Percentiles rank a stretch among this genome's conserved stretches.
phyloP scores from a whole-genome alignment of 2,113 vertebrate genomes.

The Plotosus lineatus region DNA sequence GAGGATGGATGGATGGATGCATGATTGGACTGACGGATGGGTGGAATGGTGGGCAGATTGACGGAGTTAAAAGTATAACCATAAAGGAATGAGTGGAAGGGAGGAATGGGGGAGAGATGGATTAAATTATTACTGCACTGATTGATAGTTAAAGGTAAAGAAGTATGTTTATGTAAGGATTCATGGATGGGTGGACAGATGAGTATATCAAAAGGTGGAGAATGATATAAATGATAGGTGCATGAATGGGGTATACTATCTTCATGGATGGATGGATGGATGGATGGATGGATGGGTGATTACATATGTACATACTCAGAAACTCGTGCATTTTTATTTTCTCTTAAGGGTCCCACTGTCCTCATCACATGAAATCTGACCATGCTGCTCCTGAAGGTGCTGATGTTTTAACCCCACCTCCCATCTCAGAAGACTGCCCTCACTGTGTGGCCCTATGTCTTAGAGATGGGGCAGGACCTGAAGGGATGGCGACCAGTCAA shows the following conservation, averaged over 20 bases:
- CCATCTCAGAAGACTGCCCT: constrained; percentile 75
- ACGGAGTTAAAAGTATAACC: neutral
- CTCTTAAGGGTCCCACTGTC: constrained; percentile 72
- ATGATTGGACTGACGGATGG: constrained; percentile 49
- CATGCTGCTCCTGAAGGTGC: constrained; percentile 69
- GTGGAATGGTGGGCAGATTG: constrained; percentile 5
- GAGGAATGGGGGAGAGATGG: neutral
- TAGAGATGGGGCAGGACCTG: constrained; percentile 58
- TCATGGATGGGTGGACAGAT: constrained; percentile 1
- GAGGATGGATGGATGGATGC: constrained; percentile 53
- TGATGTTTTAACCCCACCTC: constrained; percentile 69
- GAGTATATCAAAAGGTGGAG: neutral
- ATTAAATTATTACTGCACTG: too few species aligned
- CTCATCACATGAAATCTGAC: constrained; percentile 73
- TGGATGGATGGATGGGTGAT: neutral
- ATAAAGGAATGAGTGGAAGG: constrained; percentile 49
- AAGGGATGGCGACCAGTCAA: constrained; percentile 37
- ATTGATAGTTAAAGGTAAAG: too few species aligned
- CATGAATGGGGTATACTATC: neutral
- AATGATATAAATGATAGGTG: neutral
- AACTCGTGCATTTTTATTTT: neutral
- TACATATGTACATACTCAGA: neutral
- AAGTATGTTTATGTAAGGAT: too few species aligned
- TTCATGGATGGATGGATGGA: neutral
- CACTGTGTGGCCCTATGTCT: constrained; percentile 66